A percentile compares a stretch with the other conserved stretches of the same genome.
phyloP scores from a whole-genome alignment of 37 sponge, comb jelly and placozoan genomes.

The Corticium candelabrum region DNA sequence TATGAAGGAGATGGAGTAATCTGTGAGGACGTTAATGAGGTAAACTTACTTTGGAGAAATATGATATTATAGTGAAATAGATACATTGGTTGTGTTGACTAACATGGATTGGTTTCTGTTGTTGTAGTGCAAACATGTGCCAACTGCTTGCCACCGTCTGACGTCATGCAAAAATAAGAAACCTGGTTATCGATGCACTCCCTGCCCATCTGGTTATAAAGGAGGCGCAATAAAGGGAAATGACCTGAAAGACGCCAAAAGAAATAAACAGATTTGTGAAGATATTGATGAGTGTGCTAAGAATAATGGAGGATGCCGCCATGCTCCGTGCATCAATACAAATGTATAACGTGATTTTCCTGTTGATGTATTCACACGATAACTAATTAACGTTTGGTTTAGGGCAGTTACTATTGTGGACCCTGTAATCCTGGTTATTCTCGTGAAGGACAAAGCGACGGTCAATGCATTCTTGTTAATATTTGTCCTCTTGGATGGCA shows the following conservation, averaged over 20 bases:
- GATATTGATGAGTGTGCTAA: conserved; percentile 74
- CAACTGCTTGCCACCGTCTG: no score
- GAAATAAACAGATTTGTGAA: conserved; percentile 47
- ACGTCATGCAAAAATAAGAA: conserved; percentile 34
- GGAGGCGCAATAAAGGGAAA: conserved; percentile 33
- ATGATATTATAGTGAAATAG: no score
- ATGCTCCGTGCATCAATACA: conserved; percentile 48
- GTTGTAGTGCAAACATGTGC: no score
- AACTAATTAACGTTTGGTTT: not conserved
- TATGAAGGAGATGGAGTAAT: conserved; percentile 53
- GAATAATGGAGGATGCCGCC: conserved; percentile 42
- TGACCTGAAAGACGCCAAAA: conserved; percentile 35
- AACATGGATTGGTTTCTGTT: no score
- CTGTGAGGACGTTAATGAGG: conserved; percentile 58
- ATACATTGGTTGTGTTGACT: no score
- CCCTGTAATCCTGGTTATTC: conserved; percentile 62
- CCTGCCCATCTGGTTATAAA: conserved; percentile 75
- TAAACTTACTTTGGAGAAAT: no score
- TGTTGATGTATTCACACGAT: not conserved
- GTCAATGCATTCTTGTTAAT: conserved; percentile 46
- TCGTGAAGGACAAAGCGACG: conserved; percentile 25
- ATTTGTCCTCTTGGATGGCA: conserved; percentile 56
- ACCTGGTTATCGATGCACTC: conserved; percentile 59
- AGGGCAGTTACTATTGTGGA: conserved; percentile 59
- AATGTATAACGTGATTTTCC: conserved; percentile 17